A percentile compares a stretch with the other conserved stretches of the same genome.
Evolutionary conservation across 2,888 invertebrate genomes (phyloP).

Genomic region (Balanococcus diminutus): DNA sequence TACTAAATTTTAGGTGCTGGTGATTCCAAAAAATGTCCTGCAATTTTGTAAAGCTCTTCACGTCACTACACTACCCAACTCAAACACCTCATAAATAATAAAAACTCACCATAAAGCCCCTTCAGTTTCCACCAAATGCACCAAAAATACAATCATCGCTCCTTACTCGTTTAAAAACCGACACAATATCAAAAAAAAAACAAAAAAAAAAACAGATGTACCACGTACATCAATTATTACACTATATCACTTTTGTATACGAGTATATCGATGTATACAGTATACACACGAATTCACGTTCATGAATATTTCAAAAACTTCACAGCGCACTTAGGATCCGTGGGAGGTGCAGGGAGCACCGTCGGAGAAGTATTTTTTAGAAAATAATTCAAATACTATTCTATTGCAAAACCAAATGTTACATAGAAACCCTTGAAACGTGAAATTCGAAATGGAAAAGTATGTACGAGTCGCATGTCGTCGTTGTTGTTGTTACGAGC

Average conservation of each 20-base stretch:
- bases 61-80: too few relatives aligned
- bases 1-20: neutral
- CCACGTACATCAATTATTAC: constrained; percentile 1
- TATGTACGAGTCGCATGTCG: constrained; percentile 42
- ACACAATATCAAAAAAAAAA: too few relatives aligned
- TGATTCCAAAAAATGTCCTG: neutral
- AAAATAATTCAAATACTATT: constrained; percentile 29
- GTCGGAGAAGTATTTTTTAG: neutral
- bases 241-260: neutral
- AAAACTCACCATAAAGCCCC: too few relatives aligned
- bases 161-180: too few relatives aligned
- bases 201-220: constrained; percentile 11
- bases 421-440: constrained; percentile 49
- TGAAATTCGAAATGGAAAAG: constrained; percentile 44
- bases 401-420: constrained; percentile 28
- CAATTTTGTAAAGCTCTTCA: too few relatives aligned
- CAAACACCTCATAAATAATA: too few relatives aligned
- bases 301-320: constrained; percentile 26
- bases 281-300: neutral
- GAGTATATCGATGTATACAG: neutral
- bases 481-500: constrained; percentile 41
- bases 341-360: neutral
- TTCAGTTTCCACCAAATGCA: too few relatives aligned
- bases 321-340: neutral
- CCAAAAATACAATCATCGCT: too few relatives aligned